Percentiles rank a stretch among this genome's conserved stretches.
These are phyloP conservation scores for Leptinotarsa texana DNA, from an alignment of 1,140 invertebrate genomes.

Conservation along the genomic window DNA sequence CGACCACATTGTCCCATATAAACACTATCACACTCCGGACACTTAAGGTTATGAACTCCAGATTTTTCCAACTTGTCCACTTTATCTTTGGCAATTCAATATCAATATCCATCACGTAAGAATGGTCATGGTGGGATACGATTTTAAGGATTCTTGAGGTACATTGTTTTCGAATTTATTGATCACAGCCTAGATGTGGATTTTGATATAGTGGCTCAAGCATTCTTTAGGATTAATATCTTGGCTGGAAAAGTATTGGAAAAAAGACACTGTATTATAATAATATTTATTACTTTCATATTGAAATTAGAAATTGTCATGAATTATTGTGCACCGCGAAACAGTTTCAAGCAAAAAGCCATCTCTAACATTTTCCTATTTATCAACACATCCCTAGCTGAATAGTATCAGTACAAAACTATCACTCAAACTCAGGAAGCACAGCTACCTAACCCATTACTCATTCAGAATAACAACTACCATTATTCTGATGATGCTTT, in stretches of 20 bases:
- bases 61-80: too few relatives aligned
- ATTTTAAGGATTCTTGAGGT: too few relatives aligned
- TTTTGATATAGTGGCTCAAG: too few relatives aligned
- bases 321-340: conserved; percentile 2
- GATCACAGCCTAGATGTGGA: too few relatives aligned
- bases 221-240: too few relatives aligned
- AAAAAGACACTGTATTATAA: background rate
- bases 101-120: too few relatives aligned
- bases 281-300: conserved; percentile 9
- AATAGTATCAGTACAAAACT: conserved; percentile 1
- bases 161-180: too few relatives aligned
- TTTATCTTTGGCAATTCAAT: too few relatives aligned
- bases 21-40: too few relatives aligned
- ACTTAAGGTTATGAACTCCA: too few relatives aligned
- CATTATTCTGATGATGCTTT: background rate
- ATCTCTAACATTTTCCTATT: conserved; percentile 8
- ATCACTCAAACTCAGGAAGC: background rate
- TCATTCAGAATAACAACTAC: background rate
- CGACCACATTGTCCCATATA: too few relatives aligned
- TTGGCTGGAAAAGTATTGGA: background rate
- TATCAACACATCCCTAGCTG: conserved; percentile 5
- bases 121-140: too few relatives aligned
- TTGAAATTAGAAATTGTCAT: conserved; percentile 6
- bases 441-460: conserved; percentile 1
- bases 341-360: conserved; percentile 8